Evolutionary conservation across 2,113 vertebrate genomes (phyloP).

Genomic region (Anas platyrhynchos): DNA sequence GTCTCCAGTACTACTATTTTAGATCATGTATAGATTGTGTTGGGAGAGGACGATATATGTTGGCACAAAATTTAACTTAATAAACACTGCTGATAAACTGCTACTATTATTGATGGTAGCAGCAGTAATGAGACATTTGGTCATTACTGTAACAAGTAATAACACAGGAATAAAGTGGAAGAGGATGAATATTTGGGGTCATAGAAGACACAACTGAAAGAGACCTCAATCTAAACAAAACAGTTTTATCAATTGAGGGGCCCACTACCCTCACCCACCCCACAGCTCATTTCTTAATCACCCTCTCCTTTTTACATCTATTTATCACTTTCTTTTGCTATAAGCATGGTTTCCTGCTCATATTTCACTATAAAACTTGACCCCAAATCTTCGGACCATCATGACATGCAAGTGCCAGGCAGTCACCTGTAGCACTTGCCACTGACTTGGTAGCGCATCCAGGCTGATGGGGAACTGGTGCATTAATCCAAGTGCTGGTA

Average conservation of each 20-base stretch:
- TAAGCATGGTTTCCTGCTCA: too few species aligned
- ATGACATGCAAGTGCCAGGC: too few species aligned
- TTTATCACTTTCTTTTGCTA: too few species aligned
- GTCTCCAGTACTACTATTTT: not conserved
- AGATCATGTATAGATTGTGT: not conserved
- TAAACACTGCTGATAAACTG: conserved; percentile 32
- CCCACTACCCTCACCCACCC: too few species aligned
- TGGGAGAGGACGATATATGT: conserved; percentile 6
- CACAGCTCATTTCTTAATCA: too few species aligned
- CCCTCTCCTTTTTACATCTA: too few species aligned
- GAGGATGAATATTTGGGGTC: conserved; percentile 34
- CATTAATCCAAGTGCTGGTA: accelerated
- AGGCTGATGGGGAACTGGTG: not conserved
- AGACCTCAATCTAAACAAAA: too few species aligned
- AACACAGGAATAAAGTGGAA: conserved; percentile 38
- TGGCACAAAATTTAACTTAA: conserved; percentile 33
- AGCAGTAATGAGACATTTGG: conserved; percentile 33
- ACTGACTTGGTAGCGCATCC: not conserved
- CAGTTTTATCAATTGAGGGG: too few species aligned
- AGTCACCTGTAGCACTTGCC: accelerated
- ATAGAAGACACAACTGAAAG: too few species aligned
- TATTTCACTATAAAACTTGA: too few species aligned
- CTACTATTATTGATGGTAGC: conserved; percentile 15
- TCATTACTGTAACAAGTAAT: conserved; percentile 36
- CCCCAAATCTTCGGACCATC: too few species aligned